Conservation (phyloP, 2,888 invertebrate genomes). For the Drosophila neoperkinsi region DNA sequence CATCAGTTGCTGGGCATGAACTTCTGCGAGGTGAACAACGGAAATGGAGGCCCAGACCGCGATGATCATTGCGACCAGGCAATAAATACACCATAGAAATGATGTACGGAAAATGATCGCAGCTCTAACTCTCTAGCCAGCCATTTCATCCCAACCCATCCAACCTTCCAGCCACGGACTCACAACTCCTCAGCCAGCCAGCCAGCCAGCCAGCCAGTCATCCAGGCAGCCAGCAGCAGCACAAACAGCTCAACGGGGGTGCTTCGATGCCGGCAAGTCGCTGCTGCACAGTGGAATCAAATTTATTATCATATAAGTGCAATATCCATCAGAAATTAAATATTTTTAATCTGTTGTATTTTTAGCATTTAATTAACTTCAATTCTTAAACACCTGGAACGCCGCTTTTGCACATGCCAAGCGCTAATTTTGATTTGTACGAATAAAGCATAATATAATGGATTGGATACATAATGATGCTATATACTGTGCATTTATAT, state of each 20-base stretch:
- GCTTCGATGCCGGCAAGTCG: slow-evolving; percentile 54
- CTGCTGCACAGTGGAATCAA: slow-evolving; percentile 64
- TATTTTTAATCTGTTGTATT: slow-evolving; percentile 7
- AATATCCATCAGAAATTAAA: slow-evolving; percentile 6
- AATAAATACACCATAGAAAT: slow-evolving; percentile 81
- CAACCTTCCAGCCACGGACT: slow-evolving; percentile 30
- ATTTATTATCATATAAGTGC: slow-evolving; percentile 21
- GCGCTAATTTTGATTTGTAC: neutral
- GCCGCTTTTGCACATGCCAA: too few species aligned
- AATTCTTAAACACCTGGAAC: neutral
- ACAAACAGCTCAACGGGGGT: slow-evolving; percentile 74
- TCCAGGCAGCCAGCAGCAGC: slow-evolving; percentile 51
- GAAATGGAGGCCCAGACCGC: slow-evolving; percentile 68
- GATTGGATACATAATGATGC: neutral
- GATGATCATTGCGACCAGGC: slow-evolving; percentile 74
- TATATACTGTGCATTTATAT: neutral
- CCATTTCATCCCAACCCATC: slow-evolving; percentile 22
- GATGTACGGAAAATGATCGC: slow-evolving; percentile 80
- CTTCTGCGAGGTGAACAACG: slow-evolving; percentile 60
- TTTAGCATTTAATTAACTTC: slow-evolving; percentile 1
- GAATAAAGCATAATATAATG: neutral
- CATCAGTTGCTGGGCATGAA: slow-evolving; percentile 54
- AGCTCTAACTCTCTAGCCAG: slow-evolving; percentile 58
- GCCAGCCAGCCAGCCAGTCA: slow-evolving; percentile 55
- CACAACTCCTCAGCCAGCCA: slow-evolving; percentile 54